phyloP scores from a whole-genome alignment of 2,113 vertebrate genomes.

The Entomyzon cyanotis region DNA sequence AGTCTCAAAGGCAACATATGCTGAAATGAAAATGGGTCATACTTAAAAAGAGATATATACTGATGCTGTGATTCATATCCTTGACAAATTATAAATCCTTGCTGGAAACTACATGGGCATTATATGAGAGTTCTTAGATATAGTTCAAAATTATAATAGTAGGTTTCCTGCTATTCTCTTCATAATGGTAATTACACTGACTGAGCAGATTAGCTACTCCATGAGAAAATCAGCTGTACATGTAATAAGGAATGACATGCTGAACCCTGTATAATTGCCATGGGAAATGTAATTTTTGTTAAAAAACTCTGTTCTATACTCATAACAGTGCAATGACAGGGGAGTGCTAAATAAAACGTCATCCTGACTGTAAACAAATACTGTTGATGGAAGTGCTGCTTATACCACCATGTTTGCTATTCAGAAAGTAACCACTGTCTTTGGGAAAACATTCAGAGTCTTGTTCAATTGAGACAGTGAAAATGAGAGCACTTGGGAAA shows the following conservation, averaged over 20 bases:
- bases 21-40: background rate
- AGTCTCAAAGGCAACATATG: background rate
- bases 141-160: background rate
- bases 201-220: background rate
- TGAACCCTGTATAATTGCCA: background rate
- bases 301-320: slow-evolving; percentile 19
- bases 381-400: slow-evolving; percentile 43
- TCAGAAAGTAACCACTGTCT: background rate
- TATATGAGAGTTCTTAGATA: background rate
- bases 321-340: background rate
- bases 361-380: slow-evolving; percentile 53
- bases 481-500: slow-evolving; percentile 57
- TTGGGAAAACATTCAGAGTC: slow-evolving; percentile 45
- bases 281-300: background rate
- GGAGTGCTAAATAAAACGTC: slow-evolving; percentile 53
- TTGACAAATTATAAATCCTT: background rate
- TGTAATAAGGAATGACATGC: background rate
- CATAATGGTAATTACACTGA: background rate
- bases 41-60: background rate
- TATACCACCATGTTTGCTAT: slow-evolving; percentile 9
- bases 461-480: slow-evolving; percentile 31
- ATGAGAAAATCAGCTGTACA: background rate
- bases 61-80: background rate
- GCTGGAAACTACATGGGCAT: background rate
- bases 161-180: background rate